Evolutionary conservation across 2,888 invertebrate genomes (phyloP).

Genomic region (Tenthredo amoena): DNA sequence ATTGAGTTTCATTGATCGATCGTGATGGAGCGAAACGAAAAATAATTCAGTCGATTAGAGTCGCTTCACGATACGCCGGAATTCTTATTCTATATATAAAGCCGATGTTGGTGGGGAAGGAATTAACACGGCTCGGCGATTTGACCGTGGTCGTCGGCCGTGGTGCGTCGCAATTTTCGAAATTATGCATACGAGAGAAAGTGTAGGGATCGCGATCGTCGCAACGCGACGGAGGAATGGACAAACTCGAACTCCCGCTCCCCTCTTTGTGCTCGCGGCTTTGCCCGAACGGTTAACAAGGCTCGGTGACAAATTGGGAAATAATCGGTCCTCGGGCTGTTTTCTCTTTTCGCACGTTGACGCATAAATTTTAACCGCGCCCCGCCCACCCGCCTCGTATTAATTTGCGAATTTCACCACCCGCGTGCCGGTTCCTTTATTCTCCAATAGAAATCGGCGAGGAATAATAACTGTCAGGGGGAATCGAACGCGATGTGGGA

Average conservation of each 20-base stretch:
- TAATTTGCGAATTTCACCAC: slow-evolving; percentile 12
- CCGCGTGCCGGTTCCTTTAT: background rate
- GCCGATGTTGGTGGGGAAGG: background rate
- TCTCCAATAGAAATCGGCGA: background rate
- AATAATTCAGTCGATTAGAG: background rate
- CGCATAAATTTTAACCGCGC: slow-evolving; percentile 21
- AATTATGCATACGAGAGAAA: slow-evolving; percentile 13
- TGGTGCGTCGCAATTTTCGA: background rate
- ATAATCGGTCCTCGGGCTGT: slow-evolving; percentile 20
- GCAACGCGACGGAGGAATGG: background rate
- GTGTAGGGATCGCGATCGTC: background rate
- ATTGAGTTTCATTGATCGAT: background rate
- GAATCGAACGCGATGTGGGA: background rate
- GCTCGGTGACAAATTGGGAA: slow-evolving; percentile 19
- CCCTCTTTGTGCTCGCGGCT: background rate
- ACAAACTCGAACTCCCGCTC: background rate
- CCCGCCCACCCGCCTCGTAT: background rate
- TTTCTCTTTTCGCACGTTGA: slow-evolving; percentile 41
- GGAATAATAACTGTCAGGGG: background rate
- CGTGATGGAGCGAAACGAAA: background rate
- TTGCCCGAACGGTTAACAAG: slow-evolving; percentile 11
- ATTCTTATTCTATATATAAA: background rate
- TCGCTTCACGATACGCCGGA: background rate
- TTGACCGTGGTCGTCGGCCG: background rate
- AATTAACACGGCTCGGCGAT: background rate